Evolutionary conservation across 1,140 invertebrate species (phyloP).

Genomic region (Uloborus diversus): DNA sequence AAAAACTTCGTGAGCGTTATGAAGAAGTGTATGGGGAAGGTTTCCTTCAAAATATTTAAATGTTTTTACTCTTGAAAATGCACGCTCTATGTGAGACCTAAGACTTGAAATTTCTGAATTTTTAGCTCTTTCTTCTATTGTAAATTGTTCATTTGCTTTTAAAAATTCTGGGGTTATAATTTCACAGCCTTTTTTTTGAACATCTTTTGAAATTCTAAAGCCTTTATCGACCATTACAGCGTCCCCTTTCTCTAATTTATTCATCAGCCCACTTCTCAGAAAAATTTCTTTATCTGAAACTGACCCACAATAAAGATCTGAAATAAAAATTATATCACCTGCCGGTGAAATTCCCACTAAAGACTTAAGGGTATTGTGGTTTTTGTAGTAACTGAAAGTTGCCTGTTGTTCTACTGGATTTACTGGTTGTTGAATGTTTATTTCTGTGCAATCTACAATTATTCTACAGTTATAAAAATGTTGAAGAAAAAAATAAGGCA

Average conservation of each 20-base stretch:
- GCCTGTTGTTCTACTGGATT: neutral
- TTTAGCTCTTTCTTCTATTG: no score
- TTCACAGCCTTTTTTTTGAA: no score
- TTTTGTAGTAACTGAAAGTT: no score
- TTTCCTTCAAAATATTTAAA: neutral
- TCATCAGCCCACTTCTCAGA: neutral
- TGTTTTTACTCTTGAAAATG: no score
- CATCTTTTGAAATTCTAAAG: constrained; percentile 4
- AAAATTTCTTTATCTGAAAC: constrained; percentile 1
- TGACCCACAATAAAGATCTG: neutral
- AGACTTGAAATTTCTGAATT: no score
- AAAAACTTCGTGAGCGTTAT: no score
- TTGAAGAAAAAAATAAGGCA: neutral
- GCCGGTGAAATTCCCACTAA: neutral
- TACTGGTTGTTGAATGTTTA: neutral
- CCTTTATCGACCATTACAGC: neutral
- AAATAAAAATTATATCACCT: neutral
- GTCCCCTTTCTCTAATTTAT: neutral
- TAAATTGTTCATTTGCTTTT: no score
- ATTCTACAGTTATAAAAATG: neutral
- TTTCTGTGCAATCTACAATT: constrained; percentile 4
- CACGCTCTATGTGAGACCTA: no score
- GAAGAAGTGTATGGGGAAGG: no score
- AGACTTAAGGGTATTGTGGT: neutral
- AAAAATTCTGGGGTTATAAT: no score